Conservation (phyloP, 1,140 invertebrate genomes). For the Orussus abietinus region DNA sequence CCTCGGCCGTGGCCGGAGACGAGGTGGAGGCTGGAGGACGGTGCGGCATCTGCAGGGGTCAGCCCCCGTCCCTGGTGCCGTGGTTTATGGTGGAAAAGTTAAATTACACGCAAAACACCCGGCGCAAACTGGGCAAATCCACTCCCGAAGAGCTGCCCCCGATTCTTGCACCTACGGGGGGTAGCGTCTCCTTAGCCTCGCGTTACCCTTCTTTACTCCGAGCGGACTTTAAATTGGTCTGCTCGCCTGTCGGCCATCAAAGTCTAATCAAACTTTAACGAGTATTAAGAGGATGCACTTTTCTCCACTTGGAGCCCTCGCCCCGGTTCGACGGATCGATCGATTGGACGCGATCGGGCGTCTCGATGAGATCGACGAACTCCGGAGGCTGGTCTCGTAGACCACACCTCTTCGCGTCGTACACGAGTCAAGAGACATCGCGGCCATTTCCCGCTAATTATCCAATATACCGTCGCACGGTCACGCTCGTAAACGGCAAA, state of each 20-base stretch:
- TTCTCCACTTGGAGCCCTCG: too few relatives aligned
- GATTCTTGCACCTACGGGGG: neutral
- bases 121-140: conserved; percentile 18
- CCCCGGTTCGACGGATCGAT: too few relatives aligned
- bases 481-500: neutral
- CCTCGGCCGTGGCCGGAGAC: too few relatives aligned
- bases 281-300: conserved; percentile 17
- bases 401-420: too few relatives aligned
- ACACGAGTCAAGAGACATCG: too few relatives aligned
- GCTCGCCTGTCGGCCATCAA: conserved; percentile 29
- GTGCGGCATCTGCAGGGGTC: too few relatives aligned
- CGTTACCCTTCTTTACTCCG: neutral
- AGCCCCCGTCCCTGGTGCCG: too few relatives aligned
- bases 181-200: neutral
- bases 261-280: conserved; percentile 41
- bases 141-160: neutral
- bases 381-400: too few relatives aligned
- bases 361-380: too few relatives aligned
- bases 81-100: conserved; percentile 31
- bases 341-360: too few relatives aligned
- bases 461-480: neutral
- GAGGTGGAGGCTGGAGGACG: too few relatives aligned
- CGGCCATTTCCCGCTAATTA: neutral
- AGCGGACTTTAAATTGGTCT: conserved; percentile 22
- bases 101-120: conserved; percentile 27